Evolutionary conservation across 2,888 invertebrate genomes (phyloP), one percentile per base, ranked within the genome.

Genomic region (Harpalus rubripes): DNA sequence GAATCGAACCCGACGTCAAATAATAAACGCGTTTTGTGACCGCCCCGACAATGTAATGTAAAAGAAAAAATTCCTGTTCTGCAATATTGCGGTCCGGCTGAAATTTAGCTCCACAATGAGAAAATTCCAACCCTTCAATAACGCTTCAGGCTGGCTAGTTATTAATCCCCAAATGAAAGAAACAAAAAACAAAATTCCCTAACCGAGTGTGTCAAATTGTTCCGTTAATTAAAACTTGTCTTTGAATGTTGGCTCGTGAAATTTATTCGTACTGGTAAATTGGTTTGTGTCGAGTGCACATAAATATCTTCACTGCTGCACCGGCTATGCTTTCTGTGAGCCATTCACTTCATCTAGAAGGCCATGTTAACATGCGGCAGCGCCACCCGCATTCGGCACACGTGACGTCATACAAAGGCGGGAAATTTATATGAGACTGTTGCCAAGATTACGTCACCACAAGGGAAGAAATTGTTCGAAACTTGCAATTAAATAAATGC

Each of bases 191-290:
- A 44, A 74, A 41, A 74, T 74, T 74, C 59, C 79, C 59, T 79
- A 80, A 39, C 41, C 63, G 44, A 63, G 41, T 80, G 41, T 59
- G 80, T 39, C 56, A 74, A 74, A 74, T 74, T 74, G 44, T 44
- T 74, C 18, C 72, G 83, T 83, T 83, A 83, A 83, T 83, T 74
- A 83, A 83, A 83, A 83, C 74, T 83, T 83, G 83, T 83, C 83
- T 83, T 83, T 83, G 82, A 68, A 68, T 72, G 72, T 82, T 68
- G 16, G 52, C 16, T 84, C 44, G 52, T 78, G 84, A 61, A 83
- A 84, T 84, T 84, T 84, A 84, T 84, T 52, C 65, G 84, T 63
- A 32, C 61, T 79, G 78, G 16, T 79, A 84, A 84, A 84, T 84
- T 84, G 84, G 84, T 56, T 84, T 79, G 78, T 65, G 79, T 78